A percentile compares a stretch with the other conserved stretches of the same genome.
These are phyloP conservation scores for Amiota mariae DNA, from an alignment of 2,888 invertebrate species.

Conservation along the genomic window DNA sequence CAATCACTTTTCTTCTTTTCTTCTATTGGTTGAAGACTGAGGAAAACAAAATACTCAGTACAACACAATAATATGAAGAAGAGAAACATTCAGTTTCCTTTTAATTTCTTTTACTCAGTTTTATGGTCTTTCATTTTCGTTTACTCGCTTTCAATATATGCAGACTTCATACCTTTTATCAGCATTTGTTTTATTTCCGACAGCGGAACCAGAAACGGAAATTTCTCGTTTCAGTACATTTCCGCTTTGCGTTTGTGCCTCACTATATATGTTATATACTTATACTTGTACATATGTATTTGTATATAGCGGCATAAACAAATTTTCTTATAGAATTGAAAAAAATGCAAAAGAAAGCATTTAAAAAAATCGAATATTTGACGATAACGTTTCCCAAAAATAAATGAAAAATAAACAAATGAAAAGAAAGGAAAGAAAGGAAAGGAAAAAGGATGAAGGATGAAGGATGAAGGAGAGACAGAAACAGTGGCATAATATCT, in stretches of 20 bases:
- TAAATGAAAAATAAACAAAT: too few relatives aligned
- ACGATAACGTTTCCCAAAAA: too few relatives aligned
- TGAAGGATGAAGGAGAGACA: too few relatives aligned
- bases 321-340: too few relatives aligned
- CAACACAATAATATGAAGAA: conserved; percentile 10
- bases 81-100: neutral
- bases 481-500: too few relatives aligned
- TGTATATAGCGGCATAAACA: neutral
- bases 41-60: neutral
- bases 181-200: conserved; percentile 65
- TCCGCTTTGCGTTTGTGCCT: conserved; percentile 42
- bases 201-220: conserved; percentile 65
- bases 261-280: neutral
- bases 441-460: too few relatives aligned
- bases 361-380: too few relatives aligned
- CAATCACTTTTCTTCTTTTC: too few relatives aligned
- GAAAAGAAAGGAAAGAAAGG: too few relatives aligned
- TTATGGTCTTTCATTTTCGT: neutral
- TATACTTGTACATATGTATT: neutral
- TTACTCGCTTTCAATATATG: neutral
- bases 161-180: conserved; percentile 52
- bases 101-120: conserved; percentile 2
- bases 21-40: too few relatives aligned
- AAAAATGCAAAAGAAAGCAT: too few relatives aligned
- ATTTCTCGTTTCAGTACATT: conserved; percentile 66